These are phyloP conservation scores for Sialia sialis DNA, from an alignment of 2,113 vertebrate genomes.

Conservation along the genomic window DNA sequence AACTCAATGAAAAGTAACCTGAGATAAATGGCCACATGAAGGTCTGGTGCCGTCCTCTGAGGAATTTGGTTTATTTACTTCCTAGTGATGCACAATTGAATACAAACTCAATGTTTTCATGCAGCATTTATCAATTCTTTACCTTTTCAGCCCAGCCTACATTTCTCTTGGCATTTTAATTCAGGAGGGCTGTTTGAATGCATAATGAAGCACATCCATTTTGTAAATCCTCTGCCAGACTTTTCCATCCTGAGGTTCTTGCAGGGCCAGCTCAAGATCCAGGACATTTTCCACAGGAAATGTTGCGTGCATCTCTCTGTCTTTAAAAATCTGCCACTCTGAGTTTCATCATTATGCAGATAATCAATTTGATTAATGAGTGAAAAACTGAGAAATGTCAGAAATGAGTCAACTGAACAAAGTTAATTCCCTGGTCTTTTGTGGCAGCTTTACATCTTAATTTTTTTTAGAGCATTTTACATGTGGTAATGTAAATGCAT, in stretches of 20 bases:
- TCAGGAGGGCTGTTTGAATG: background rate
- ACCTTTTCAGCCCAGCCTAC: background rate
- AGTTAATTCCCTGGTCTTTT: background rate
- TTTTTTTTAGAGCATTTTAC: background rate
- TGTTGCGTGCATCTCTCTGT: background rate
- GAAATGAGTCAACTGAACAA: background rate
- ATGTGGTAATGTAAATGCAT: background rate
- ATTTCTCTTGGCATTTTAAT: background rate
- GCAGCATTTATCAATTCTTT: background rate
- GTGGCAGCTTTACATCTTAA: background rate
- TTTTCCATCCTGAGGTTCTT: background rate
- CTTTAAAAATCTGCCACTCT: background rate
- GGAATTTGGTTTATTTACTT: background rate
- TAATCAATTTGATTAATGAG: background rate
- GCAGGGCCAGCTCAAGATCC: background rate
- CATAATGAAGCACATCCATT: background rate
- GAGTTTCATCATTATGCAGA: background rate
- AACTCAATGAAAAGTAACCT: background rate
- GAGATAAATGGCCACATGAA: background rate
- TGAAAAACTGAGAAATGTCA: background rate
- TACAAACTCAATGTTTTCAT: background rate
- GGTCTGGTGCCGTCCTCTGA: background rate
- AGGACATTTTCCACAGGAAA: background rate
- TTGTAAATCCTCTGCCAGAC: background rate
- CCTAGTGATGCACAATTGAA: background rate